phyloP scores from a whole-genome alignment of 23 tunicate genomes.

The Clavelina lepadiformis region DNA sequence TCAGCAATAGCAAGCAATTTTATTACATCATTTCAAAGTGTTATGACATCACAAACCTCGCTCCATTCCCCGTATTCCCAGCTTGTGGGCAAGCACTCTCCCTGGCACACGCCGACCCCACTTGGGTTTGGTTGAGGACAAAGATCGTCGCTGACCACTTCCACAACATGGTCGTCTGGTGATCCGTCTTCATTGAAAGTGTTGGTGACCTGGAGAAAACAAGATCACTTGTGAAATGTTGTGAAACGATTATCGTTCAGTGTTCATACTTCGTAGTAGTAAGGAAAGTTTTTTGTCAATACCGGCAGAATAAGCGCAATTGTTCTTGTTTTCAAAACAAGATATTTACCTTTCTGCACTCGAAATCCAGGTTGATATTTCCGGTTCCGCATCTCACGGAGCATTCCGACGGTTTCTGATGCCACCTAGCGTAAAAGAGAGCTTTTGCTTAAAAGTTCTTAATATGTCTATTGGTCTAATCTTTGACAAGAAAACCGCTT shows the following conservation, averaged over 20 bases:
- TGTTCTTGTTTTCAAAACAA: too few species aligned
- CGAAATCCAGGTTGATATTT: constrained; percentile 9
- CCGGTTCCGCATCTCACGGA: constrained; percentile 71
- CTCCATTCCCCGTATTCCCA: constrained; percentile 81
- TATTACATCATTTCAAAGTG: too few species aligned
- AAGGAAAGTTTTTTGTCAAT: too few species aligned
- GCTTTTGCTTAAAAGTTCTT: background rate
- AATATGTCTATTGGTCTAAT: background rate
- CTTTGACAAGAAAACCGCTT: constrained; percentile 4
- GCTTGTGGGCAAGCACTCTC: constrained; percentile 55
- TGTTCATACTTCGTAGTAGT: too few species aligned
- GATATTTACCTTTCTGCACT: constrained; percentile 46
- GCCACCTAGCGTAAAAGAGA: constrained; percentile 41
- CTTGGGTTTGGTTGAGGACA: constrained; percentile 64
- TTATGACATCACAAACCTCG: constrained; percentile 36
- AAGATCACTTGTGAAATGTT: too few species aligned
- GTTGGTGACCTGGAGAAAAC: constrained; percentile 20
- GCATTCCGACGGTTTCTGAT: constrained; percentile 41
- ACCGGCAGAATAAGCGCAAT: too few species aligned
- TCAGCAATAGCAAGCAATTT: too few species aligned
- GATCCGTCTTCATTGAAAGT: background rate
- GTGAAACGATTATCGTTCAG: too few species aligned
- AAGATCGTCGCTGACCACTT: constrained; percentile 32
- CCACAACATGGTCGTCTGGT: constrained; percentile 15
- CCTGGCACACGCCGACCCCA: constrained; percentile 38